phyloP scores from a whole-genome alignment of 2,113 vertebrate species.

The Boulengeromyrus knoepffleri region DNA sequence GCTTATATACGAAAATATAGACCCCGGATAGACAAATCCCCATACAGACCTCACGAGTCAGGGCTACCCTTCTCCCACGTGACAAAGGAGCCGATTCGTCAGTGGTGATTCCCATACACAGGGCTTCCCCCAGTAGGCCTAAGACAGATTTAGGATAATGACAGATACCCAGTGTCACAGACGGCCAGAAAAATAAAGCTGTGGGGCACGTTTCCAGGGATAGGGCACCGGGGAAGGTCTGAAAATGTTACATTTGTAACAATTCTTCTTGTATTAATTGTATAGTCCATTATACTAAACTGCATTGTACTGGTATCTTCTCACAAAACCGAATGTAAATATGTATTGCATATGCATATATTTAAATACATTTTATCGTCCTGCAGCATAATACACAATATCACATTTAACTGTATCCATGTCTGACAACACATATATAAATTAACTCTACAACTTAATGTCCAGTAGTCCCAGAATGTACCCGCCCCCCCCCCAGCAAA shows the following conservation, averaged over 20 bases:
- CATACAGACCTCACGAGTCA: not conserved
- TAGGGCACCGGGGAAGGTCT: not conserved
- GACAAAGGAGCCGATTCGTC: not conserved
- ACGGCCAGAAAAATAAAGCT: not conserved
- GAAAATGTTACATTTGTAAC: conserved; percentile 18
- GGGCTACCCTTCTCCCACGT: not conserved
- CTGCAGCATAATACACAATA: conserved; percentile 28
- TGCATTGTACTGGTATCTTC: conserved; percentile 22
- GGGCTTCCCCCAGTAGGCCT: not conserved
- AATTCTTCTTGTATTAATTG: conserved; percentile 12
- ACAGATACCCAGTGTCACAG: not conserved
- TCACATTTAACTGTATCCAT: conserved; percentile 23
- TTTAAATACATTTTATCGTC: conserved; percentile 30
- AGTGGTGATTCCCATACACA: not conserved
- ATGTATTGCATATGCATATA: conserved; percentile 25
- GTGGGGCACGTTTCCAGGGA: not conserved
- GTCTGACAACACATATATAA: conserved; percentile 35
- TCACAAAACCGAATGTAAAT: conserved; percentile 20
- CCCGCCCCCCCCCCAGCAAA: not conserved
- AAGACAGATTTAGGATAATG: not conserved
- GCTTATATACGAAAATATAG: not conserved
- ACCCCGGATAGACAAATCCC: not conserved
- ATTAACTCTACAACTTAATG: conserved; percentile 29
- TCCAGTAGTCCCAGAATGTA: conserved; percentile 47
- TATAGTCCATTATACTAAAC: conserved; percentile 10